Evolutionary conservation across 2,797 vertebrate species (phyloP).

Genomic region (Myotis pilosus): DNA sequence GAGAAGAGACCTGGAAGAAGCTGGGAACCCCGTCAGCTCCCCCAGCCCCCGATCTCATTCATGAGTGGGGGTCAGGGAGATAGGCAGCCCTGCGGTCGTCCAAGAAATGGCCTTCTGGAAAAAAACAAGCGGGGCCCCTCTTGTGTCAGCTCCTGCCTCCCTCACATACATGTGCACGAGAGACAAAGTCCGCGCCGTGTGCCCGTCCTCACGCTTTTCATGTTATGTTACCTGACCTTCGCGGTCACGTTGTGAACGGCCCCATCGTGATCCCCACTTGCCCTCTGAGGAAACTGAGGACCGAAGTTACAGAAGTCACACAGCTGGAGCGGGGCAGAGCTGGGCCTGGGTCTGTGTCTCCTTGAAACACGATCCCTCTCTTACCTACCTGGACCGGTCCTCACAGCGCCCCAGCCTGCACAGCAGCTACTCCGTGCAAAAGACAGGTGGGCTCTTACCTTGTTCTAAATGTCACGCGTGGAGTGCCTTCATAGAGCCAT

Average conservation of each 20-base stretch:
- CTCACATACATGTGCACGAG: not conserved
- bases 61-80: conserved; percentile 78
- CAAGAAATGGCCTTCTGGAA: conserved; percentile 61
- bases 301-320: not conserved
- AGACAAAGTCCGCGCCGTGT: not conserved
- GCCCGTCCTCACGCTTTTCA: not conserved
- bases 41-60: conserved; percentile 64
- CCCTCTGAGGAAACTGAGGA: not conserved
- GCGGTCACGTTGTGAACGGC: fast-evolving
- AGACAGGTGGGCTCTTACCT: not conserved
- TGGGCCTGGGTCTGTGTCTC: not conserved
- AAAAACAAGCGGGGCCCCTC: not conserved
- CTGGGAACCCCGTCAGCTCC: conserved; percentile 65
- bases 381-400: fast-evolving
- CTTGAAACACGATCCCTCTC: not conserved
- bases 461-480: not conserved
- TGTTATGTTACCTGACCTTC: not conserved
- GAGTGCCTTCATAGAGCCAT: not conserved
- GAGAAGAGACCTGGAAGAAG: conserved; percentile 76
- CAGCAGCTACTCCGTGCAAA: not conserved
- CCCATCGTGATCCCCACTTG: fast-evolving
- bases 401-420: fast-evolving
- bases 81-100: conserved; percentile 64
- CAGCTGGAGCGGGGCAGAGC: not conserved
- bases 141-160: not conserved